Evolutionary conservation across 2,113 vertebrate species (phyloP), one percentile per base, ranked within the genome.

Genomic region (Myotis yumanensis): DNA sequence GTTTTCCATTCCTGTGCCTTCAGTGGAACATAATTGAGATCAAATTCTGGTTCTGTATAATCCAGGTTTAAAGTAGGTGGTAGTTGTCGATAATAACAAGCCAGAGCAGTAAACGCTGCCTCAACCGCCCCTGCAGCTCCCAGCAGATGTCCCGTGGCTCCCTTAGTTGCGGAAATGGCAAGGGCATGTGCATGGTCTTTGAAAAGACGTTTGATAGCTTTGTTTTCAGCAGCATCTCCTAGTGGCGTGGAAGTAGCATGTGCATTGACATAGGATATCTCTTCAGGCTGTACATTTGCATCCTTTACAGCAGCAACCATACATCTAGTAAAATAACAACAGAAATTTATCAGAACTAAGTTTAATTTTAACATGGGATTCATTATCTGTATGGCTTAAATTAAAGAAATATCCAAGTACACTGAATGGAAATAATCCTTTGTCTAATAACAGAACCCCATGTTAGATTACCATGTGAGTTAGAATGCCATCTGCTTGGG

Each of bases 201-300:
- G 97, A 99, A 99, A 83, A 99, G 99, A 88, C 98, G 98, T 96
- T 99, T 99, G 91, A 99, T 98, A 48, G 99, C 99, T 51, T 98
- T 97, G 86, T 99, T 99, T 98, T 99, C 99, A 57, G 99, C 99
- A 25, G 99, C 99, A 12, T 99, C 99, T 32, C 99, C 99, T 86
- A 99, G 92, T 8, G 99, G 99, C 0, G 99, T 99, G 71, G 99
- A 99, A 35, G 99, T 99, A 91, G 99, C 99, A 57, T 99, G 99
- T 10, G 99, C 99, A 2, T 99, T 99, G 25, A 99, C 62, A 11
- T 99, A 99, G 0, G 99, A 98, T 95, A 99, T 96, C 5, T 99
- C 99, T 87, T 98, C 97, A 1, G 98, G 98, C 9, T 96, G 96
- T 73, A 99, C 40, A 0, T 98, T 97, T 11, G 99, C 98, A 91